Base-by-base conservation (phyloP, 2,888 invertebrate species). In the Sarcophaga caerulescens region DNA sequence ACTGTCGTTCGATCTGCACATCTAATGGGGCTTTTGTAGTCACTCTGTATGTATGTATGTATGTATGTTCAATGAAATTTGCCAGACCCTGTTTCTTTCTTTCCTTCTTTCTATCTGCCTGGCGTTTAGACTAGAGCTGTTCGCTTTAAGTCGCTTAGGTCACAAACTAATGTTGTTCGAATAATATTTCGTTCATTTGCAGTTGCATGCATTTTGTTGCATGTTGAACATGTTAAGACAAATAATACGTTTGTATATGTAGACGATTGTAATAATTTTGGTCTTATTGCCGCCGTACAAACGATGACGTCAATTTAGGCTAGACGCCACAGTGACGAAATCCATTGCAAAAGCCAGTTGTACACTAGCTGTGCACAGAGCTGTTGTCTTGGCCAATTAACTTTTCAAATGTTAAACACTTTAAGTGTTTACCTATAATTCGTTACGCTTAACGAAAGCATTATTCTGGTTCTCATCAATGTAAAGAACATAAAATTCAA, bases 261-360 rank as follows among this genome's bases (percentile, higher is more conserved):
- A 81, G 77, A 62, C 60, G 81, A 65, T 19, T n/a, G 35, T 80
- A 80, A 74, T 82, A 85, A 85, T 79, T 82, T 19, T 4, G 76
- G 59, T n/a, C 76, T 76, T 71, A 82, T 79, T 78, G 77, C 75
- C 74, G 78, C 62, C 75, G 3, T 68, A 11, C 66, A 75, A 79
- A 76, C 71, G 82, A 77, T 83, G 80, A 87, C 71, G 81, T 79
- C 84, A 74, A 78, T 59, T 86, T 70, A 66, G 74, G 44, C 81
- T 84, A 84, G 88, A 88, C 88, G 88, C 88, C 88, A 88, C 88
- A 82, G 85, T 86, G 88, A 88, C 88, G 80, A 85, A 88, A 78
- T 76, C 66, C 8, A 65, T 77, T 81, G 77, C 25, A 70, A 78
- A 81, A 73, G 4, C 57, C 19, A 45, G 6, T 21, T 52, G 63